These are phyloP conservation scores for Thalassoma bifasciatum DNA, from an alignment of 2,113 vertebrate species.

Conservation along the genomic window DNA sequence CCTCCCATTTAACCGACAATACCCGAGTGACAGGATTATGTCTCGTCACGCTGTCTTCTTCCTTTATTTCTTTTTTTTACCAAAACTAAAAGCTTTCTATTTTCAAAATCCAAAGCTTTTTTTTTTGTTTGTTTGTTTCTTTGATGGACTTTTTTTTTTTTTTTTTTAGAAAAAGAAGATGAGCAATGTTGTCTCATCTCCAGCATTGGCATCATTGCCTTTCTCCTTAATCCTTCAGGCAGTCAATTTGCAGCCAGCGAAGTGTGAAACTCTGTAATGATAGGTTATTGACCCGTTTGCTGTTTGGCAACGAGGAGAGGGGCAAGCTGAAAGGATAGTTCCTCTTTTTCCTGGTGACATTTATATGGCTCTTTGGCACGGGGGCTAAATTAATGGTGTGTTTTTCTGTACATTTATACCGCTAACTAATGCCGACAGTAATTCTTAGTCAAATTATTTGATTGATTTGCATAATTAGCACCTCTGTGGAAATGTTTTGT, in stretches of 20 bases:
- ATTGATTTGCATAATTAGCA: too few species aligned
- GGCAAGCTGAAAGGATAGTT: constrained; percentile 75
- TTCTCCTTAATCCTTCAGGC: constrained; percentile 87
- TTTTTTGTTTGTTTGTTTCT: too few species aligned
- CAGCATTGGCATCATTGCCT: constrained; percentile 77
- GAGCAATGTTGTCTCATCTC: constrained; percentile 82
- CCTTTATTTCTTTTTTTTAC: constrained; percentile 16
- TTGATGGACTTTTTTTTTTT: constrained; percentile 28
- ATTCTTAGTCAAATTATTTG: too few species aligned
- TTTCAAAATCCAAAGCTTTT: constrained; percentile 23
- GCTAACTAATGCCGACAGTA: not conserved
- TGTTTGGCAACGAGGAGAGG: constrained; percentile 83
- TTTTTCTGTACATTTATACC: constrained; percentile 36
- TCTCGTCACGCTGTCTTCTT: constrained; percentile 47
- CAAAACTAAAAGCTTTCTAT: constrained; percentile 48
- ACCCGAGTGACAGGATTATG: constrained; percentile 68
- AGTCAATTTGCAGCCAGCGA: constrained; percentile 89
- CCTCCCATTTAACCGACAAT: constrained; percentile 45
- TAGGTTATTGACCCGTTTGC: constrained; percentile 92
- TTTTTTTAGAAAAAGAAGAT: constrained; percentile 74
- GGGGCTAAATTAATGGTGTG: constrained; percentile 37
- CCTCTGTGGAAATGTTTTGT: too few species aligned
- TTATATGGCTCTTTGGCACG: constrained; percentile 48
- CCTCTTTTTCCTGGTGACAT: constrained; percentile 74
- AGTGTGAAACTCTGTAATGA: constrained; percentile 92